Evolutionary conservation across 2,888 invertebrate genomes (phyloP).

Genomic region (Prosopocoilus inquinatus): DNA sequence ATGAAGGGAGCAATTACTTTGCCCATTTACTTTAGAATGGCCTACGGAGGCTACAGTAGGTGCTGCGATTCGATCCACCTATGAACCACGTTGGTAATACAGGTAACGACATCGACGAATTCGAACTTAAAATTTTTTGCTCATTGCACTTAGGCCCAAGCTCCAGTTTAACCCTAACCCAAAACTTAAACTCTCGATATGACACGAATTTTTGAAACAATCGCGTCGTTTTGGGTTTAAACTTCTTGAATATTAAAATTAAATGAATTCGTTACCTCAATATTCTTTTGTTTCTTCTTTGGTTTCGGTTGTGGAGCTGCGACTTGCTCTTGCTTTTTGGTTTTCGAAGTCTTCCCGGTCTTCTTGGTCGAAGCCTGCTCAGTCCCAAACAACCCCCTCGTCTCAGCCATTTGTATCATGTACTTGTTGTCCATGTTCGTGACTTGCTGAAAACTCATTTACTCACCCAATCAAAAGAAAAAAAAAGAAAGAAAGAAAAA

Average conservation of each 20-base stretch:
- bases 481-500: not conserved
- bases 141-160: too few relatives aligned
- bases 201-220: too few relatives aligned
- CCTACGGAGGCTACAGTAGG: constrained; percentile 65
- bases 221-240: too few relatives aligned
- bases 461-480: not conserved
- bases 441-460: constrained; percentile 56
- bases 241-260: too few relatives aligned
- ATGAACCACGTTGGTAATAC: too few relatives aligned
- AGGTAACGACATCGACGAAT: too few relatives aligned
- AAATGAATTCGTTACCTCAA: constrained; percentile 35
- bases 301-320: constrained; percentile 29
- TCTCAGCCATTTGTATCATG: constrained; percentile 81
- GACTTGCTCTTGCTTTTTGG: constrained; percentile 44
- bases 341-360: constrained; percentile 42
- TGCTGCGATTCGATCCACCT: constrained; percentile 65
- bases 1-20: constrained; percentile 29
- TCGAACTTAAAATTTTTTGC: too few relatives aligned
- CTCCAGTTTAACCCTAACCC: too few relatives aligned
- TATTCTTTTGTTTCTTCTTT: constrained; percentile 37
- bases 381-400: constrained; percentile 69
- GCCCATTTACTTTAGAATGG: constrained; percentile 43
- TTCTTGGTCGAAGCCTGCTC: constrained; percentile 46
- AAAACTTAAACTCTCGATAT: too few relatives aligned
- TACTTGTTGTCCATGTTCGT: constrained; percentile 77